Evolutionary conservation across 2,888 invertebrate genomes (phyloP).

Genomic region (Zaprionus obscuricornis): DNA sequence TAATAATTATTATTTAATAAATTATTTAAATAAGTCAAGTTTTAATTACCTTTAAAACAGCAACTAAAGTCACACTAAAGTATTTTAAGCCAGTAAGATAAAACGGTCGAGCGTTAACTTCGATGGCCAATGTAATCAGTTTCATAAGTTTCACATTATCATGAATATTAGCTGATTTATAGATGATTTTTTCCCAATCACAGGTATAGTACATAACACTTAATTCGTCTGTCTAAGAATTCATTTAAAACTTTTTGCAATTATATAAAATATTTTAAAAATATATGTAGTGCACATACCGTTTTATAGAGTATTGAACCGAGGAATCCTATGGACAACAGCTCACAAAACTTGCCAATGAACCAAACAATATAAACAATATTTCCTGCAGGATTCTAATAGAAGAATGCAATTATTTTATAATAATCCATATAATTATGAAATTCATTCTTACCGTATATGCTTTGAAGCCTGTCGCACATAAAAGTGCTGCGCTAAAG

Average conservation of each 20-base stretch:
- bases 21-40: too few relatives aligned
- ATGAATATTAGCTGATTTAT: slow-evolving; percentile 40
- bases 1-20: too few relatives aligned
- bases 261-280: neutral
- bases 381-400: slow-evolving; percentile 63
- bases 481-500: slow-evolving; percentile 72
- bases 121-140: slow-evolving; percentile 58
- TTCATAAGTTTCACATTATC: slow-evolving; percentile 73
- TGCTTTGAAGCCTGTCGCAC: slow-evolving; percentile 70
- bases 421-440: neutral
- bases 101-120: slow-evolving; percentile 64
- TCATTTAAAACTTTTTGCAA: neutral
- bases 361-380: slow-evolving; percentile 66
- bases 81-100: slow-evolving; percentile 70
- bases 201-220: slow-evolving; percentile 70
- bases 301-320: slow-evolving; percentile 69
- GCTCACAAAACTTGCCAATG: slow-evolving; percentile 62
- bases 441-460: slow-evolving; percentile 63
- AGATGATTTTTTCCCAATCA: slow-evolving; percentile 70
- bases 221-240: slow-evolving; percentile 59
- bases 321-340: slow-evolving; percentile 63
- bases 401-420: neutral
- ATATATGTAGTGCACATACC: slow-evolving; percentile 27
- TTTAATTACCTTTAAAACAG: slow-evolving; percentile 60
- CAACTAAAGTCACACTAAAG: slow-evolving; percentile 61